These are phyloP conservation scores for Notocelia uddmanniana DNA, from an alignment of 2,888 invertebrate species.

Conservation along the genomic window DNA sequence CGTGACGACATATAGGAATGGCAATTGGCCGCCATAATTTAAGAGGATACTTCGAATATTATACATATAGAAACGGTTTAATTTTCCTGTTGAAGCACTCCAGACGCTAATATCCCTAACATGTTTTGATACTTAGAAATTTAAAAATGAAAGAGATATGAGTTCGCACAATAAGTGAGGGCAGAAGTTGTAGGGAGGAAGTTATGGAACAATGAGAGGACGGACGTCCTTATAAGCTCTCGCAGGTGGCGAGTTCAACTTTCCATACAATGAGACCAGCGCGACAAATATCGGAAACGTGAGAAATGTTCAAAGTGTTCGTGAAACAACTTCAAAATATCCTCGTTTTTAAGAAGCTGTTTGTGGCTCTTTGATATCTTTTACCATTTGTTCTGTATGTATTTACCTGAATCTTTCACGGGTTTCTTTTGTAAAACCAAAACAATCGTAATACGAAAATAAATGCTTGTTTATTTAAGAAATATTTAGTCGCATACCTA, in stretches of 20 bases:
- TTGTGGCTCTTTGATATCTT: slow-evolving; percentile 43
- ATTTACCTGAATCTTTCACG: slow-evolving; percentile 18
- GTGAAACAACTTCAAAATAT: slow-evolving; percentile 51
- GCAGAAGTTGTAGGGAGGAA: slow-evolving; percentile 61
- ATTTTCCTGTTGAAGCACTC: slow-evolving; percentile 46
- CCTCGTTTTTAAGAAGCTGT: slow-evolving; percentile 48
- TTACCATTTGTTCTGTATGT: slow-evolving; percentile 33
- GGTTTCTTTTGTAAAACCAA: slow-evolving; percentile 31
- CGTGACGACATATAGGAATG: slow-evolving; percentile 17
- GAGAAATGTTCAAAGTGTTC: slow-evolving; percentile 58
- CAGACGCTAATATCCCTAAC: slow-evolving; percentile 49
- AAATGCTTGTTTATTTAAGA: slow-evolving; percentile 10
- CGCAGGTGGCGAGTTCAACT: slow-evolving; percentile 67
- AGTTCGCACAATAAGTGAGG: slow-evolving; percentile 63
- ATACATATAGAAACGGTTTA: slow-evolving; percentile 40
- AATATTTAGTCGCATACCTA: neutral
- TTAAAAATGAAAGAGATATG: slow-evolving; percentile 56
- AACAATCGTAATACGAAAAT: slow-evolving; percentile 5
- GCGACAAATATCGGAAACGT: slow-evolving; percentile 62
- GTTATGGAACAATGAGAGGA: slow-evolving; percentile 65
- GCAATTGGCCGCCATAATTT: slow-evolving; percentile 12
- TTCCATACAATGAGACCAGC: slow-evolving; percentile 62
- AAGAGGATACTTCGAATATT: neutral
- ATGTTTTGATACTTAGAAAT: slow-evolving; percentile 57
- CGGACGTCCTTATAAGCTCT: slow-evolving; percentile 68